A percentile compares a stretch with the other conserved stretches of the same genome.
Evolutionary conservation across 2,113 vertebrate genomes (phyloP).

Genomic region (Carollia perspicillata): DNA sequence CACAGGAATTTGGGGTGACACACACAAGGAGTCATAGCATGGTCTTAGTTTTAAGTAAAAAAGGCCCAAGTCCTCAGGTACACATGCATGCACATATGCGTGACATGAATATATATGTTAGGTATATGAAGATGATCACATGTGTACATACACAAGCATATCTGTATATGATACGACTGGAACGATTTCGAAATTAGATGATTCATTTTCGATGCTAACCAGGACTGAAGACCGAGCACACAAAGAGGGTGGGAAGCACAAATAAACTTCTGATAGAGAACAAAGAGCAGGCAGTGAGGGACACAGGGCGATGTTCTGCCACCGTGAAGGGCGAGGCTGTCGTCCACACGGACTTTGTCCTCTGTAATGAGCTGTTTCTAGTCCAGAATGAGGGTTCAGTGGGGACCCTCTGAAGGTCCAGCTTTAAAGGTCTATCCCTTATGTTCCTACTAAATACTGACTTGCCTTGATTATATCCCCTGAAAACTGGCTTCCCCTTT

Average conservation of each 20-base stretch:
- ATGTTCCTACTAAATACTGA: background rate
- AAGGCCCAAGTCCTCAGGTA: background rate
- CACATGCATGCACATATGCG: background rate
- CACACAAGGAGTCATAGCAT: background rate
- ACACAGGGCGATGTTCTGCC: accelerated
- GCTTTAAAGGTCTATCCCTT: background rate
- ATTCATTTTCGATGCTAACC: background rate
- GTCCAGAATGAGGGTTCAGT: background rate
- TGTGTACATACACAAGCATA: background rate
- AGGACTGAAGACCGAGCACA: background rate
- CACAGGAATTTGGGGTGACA: background rate
- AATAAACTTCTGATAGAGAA: background rate
- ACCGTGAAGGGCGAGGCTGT: background rate
- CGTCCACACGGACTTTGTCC: background rate
- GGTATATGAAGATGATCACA: background rate
- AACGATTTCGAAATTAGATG: constrained; percentile 10
- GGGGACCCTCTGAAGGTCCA: background rate
- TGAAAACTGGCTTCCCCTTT: background rate
- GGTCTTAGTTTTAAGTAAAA: background rate
- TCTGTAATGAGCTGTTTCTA: background rate
- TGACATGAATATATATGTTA: background rate
- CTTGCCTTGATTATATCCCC: background rate
- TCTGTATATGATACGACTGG: background rate
- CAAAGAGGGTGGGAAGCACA: background rate
- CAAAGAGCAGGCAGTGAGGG: background rate